A percentile compares a stretch with the other conserved stretches of the same genome.
phyloP scores from a whole-genome alignment of 2,113 vertebrate genomes.

The Larimichthys polyactis region DNA sequence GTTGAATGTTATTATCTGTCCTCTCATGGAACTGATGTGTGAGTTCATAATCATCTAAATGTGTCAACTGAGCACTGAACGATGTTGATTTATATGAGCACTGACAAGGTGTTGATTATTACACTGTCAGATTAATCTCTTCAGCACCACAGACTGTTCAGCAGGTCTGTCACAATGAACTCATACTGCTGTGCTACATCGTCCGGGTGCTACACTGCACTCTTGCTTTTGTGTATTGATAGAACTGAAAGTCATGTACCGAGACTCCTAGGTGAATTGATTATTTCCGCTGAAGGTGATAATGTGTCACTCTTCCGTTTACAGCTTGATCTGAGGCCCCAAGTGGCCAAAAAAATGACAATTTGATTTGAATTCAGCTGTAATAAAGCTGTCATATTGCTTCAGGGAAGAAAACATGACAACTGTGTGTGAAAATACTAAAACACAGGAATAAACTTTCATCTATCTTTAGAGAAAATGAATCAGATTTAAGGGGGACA shows the following conservation, averaged over 20 bases:
- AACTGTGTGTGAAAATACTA: neutral
- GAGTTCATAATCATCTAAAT: neutral
- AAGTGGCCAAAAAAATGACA: no score
- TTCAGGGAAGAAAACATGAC: no score
- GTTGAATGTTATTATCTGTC: neutral
- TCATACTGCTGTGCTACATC: neutral
- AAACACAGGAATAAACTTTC: neutral
- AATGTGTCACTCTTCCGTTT: no score
- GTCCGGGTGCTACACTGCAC: no score
- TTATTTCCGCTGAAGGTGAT: no score
- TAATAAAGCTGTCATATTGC: no score
- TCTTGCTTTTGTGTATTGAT: no score
- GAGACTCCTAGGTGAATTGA: no score
- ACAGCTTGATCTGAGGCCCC: no score
- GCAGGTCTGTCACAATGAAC: neutral
- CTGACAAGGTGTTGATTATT: slow-evolving; percentile 6
- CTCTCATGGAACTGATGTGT: neutral
- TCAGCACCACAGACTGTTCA: slow-evolving; percentile 4
- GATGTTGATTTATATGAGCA: neutral
- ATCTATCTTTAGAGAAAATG: neutral
- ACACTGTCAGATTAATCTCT: neutral
- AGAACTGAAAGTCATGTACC: no score
- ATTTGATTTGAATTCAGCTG: no score
- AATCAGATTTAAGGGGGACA: neutral
- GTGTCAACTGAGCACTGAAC: neutral